Evolutionary conservation across 2,113 vertebrate species (phyloP), one percentile per base, ranked within the genome.

Genomic region (cattle (Bos taurus)): DNA sequence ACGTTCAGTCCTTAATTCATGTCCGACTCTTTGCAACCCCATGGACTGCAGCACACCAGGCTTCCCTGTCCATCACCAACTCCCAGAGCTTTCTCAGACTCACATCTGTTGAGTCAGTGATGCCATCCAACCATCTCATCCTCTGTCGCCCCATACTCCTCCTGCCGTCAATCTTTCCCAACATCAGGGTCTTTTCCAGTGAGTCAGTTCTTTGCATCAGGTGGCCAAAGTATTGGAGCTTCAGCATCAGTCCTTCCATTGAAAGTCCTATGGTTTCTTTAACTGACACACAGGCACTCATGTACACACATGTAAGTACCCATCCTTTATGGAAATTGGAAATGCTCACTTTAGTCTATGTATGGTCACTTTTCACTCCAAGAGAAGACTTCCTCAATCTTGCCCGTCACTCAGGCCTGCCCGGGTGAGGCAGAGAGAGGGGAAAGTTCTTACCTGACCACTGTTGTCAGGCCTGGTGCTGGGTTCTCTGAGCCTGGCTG

Each of bases 401-500:
- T 19, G 13, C 43, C 0, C 16, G 0, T 43, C 0, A 0, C 1
- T 13, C 36, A 10, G 36, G 15, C 46, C 36, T 62, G 25, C 40
- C 23, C 25, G 2, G 64, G 25, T 21, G 25, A 62, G 7, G n/a
- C 19, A 3, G 56, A 56, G 17, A 23, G 4, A 25, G n/a, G 11
- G 26, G 16, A 12, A 54, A 4, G 40, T 40, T 50, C 43, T 91
- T 82, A 43, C 25, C 67, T 62, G 67, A 30, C 46, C 25, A 2
- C 56, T 17, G 0, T 28, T 1, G 2, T 52, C 48, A 15, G 10
- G 0, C 17, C 40, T 36, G 62, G 23, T 43, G 1, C 56, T n/a
- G 64, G 62, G 43, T 67, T 28, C 78, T 28, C 77, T 8, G 52
- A 90, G 23, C 88, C 91, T 90, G 78, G 87, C 90, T 60, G 26